These are phyloP conservation scores for Scaptodrosophila latifasciaeformis DNA, from an alignment of 2,888 invertebrate genomes.

Conservation along the genomic window DNA sequence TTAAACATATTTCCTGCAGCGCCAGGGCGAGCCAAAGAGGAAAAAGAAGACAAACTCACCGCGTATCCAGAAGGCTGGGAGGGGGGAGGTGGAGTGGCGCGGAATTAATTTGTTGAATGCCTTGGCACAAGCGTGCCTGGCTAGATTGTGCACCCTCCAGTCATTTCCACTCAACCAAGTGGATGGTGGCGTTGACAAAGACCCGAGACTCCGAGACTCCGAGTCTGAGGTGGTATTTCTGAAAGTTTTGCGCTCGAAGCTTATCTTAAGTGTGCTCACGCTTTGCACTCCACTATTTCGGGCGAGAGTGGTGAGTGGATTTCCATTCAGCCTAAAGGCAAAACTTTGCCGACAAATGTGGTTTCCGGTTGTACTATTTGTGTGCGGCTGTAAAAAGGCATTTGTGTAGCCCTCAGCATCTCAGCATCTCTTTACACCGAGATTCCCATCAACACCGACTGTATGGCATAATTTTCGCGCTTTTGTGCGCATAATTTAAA, in stretches of 20 bases:
- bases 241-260: conserved; percentile 62
- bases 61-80: not conserved
- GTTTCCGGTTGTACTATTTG: conserved; percentile 40
- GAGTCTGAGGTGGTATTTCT: conserved; percentile 42
- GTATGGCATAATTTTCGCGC: conserved; percentile 65
- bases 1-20: conserved; percentile 65
- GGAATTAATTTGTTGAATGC: conserved; percentile 64
- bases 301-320: not conserved
- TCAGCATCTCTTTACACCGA: conserved; percentile 31
- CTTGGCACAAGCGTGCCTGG: conserved; percentile 16
- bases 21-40: conserved; percentile 31
- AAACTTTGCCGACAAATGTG: conserved; percentile 59
- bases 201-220: too few species aligned
- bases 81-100: conserved; percentile 26
- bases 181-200: too few species aligned
- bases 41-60: conserved; percentile 2
- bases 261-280: conserved; percentile 65
- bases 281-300: conserved; percentile 62
- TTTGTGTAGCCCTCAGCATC: too few species aligned
- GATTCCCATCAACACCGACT: conserved; percentile 21
- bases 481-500: conserved; percentile 66
- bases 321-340: conserved; percentile 23
- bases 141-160: not conserved
- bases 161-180: not conserved
- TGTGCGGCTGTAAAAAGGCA: conserved; percentile 58